Evolutionary conservation across 2,888 invertebrate species (phyloP).

Genomic region (Caradrina kadenii): DNA sequence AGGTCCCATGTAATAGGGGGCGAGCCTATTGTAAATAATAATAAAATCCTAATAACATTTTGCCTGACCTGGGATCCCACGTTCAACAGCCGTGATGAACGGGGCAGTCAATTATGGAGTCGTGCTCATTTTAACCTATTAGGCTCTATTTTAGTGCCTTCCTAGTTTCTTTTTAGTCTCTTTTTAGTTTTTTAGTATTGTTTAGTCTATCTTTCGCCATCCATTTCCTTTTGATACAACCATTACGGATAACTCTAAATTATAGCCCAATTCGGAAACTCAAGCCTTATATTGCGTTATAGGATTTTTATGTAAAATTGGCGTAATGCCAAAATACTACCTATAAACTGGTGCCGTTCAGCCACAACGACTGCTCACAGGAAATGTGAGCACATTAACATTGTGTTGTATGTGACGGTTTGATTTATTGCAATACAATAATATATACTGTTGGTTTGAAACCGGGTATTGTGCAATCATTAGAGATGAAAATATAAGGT

Average conservation of each 20-base stretch:
- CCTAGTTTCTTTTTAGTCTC: not conserved
- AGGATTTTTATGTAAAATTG: constrained; percentile 52
- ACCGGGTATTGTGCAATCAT: constrained; percentile 18
- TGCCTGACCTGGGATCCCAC: no score
- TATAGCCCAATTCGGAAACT: constrained; percentile 12
- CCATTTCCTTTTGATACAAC: not conserved
- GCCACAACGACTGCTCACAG: constrained; percentile 37
- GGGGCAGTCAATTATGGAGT: no score
- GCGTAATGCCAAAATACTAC: constrained; percentile 50
- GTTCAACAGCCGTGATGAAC: no score
- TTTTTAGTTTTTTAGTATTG: no score
- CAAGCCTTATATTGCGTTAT: constrained; percentile 21
- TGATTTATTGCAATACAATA: constrained; percentile 32
- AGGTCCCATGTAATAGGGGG: no score
- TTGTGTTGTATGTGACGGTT: constrained; percentile 42
- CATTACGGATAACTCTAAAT: constrained; percentile 20
- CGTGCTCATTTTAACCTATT: no score
- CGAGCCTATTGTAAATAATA: no score
- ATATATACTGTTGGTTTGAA: constrained; percentile 5
- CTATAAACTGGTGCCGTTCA: constrained; percentile 40
- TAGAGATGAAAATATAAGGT: constrained; percentile 11
- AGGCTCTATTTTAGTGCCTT: not conserved
- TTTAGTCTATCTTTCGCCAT: not conserved
- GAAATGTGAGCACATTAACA: constrained; percentile 53
- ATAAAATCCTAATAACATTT: no score